phyloP scores from a whole-genome alignment of 2,888 invertebrate species.

The Mactromeris polynyma region DNA sequence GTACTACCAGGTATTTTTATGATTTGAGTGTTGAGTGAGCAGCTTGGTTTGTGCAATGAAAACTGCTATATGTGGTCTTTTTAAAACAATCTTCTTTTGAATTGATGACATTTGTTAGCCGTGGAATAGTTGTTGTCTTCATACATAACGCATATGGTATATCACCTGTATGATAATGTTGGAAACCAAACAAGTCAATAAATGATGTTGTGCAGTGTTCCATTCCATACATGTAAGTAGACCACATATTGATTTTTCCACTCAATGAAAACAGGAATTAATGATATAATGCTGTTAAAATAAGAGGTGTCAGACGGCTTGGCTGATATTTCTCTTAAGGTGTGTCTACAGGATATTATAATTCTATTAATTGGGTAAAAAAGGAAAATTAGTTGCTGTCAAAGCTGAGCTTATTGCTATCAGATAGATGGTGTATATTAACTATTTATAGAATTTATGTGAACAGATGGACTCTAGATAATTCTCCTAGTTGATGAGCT shows the following conservation, averaged over 20 bases:
- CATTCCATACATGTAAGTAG: constrained; percentile 20
- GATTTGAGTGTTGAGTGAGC: too few relatives aligned
- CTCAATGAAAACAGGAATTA: constrained; percentile 46
- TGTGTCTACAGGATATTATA: background rate
- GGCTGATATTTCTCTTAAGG: background rate
- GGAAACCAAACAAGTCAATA: constrained; percentile 3
- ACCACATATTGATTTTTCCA: constrained; percentile 27
- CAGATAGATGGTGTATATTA: constrained; percentile 21
- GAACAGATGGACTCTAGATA: constrained; percentile 42
- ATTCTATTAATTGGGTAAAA: background rate
- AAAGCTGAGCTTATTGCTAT: background rate
- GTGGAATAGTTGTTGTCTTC: too few relatives aligned
- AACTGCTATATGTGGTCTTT: too few relatives aligned
- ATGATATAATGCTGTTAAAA: constrained; percentile 38
- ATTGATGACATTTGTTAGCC: too few relatives aligned
- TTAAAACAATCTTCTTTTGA: too few relatives aligned
- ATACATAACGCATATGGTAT: background rate
- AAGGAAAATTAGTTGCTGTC: background rate
- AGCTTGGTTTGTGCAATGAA: too few relatives aligned
- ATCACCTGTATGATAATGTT: constrained; percentile 34
- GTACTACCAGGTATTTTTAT: too few relatives aligned
- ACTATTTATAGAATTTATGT: constrained; percentile 29
- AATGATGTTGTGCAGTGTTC: constrained; percentile 24
- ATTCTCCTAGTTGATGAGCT: constrained; percentile 17
- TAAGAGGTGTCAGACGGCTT: background rate